Evolutionary conservation across 2,888 invertebrate species (phyloP), one percentile per base, ranked within the genome.

Genomic region (Dendrolimus pini): DNA sequence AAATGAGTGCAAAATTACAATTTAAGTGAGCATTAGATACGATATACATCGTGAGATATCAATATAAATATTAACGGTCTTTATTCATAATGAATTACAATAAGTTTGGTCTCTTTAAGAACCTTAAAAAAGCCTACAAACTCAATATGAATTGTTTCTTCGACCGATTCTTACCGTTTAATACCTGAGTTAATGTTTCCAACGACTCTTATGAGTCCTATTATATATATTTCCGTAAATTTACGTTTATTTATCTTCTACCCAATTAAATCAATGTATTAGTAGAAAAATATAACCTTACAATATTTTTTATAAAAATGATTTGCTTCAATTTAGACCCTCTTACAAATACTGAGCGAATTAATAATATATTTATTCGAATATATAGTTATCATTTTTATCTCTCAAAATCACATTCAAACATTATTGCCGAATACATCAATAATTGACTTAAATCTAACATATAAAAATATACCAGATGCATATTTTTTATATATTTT

Each of bases 371-470:
- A 52, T 58, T 56, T 56, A 59, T 59, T 61, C 47, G 9, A 47
- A 47, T 47, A 47, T 47, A 47, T 47, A 9, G 12, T 47, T 47
- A 47, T 10, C 54, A 59, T 58, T 56, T 60, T 60, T 56, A 65
- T 58, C 58, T 61, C 62, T 65, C 58, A 59, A 74, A 77, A 82
- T 85, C 82, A 84, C 83, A 81, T 76, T 64, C 67, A 74, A 74
- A 67, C 65, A 52, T 83, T 87, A 87, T 86, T 85, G 82, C 85
- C 77, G 62, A 77, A 72, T 72, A 71, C 67, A 66, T 60, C 70
- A 68, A 53, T 78, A 80, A 80, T 80, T 79, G 77, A 77, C 82
- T 80, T 81, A 81, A 30, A 68, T 55, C 72, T 80, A 78, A 64
- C 61, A 58, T 60, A 62, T 58, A 56, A 59, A 54, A 55, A 59